Evolutionary conservation across 2,113 vertebrate genomes (phyloP), one percentile per base, ranked within the genome.

Genomic region (Serinus canaria): DNA sequence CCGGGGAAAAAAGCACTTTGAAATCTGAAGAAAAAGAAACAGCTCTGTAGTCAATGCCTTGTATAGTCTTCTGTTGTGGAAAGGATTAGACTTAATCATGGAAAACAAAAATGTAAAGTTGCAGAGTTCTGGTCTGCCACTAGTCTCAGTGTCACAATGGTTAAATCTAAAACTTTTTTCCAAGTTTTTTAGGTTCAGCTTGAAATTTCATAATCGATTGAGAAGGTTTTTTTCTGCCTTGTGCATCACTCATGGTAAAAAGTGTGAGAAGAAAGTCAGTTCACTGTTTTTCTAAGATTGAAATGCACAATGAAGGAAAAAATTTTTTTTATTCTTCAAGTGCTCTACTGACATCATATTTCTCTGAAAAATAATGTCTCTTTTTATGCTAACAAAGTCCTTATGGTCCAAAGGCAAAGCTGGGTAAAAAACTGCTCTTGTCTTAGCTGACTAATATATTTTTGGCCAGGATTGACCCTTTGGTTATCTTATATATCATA

Each of bases 11-110:
- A 83, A 74, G 3, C 35, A 75, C 67, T 66, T 92, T 94, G 93
- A 83, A 90, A 94, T 90, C 28, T 31, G 31, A 90, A 95, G 67
- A 53, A 83, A 94, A 90, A 86, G 78, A 35, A 87, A 76, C 37
- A 79, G 23, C 30, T 37, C 9, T 83, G 63, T 55, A 89, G 50
- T 67, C 67, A 77, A 55, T 74, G 52, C n/a, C 77, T 81, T 46
- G 60, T 63, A 50, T 70, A 21, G 53, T 50, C 25, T 44, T 68
- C 59, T 74, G 21, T 89, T 59, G 79, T 58, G 25, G 41, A 50
- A 79, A 11, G 24, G 10, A 47, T 74, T 86, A 58, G 47, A 25
- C 35, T 49, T 39, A 86, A 78, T 28, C 23, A 27, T 5, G 20
- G n/a, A 74, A 93, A 86, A 63, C 19, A 86, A 80, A 92, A 74